A percentile compares a stretch with the other conserved stretches of the same genome.
phyloP scores from a whole-genome alignment of 2,113 vertebrate genomes.

The Plecotus auritus region DNA sequence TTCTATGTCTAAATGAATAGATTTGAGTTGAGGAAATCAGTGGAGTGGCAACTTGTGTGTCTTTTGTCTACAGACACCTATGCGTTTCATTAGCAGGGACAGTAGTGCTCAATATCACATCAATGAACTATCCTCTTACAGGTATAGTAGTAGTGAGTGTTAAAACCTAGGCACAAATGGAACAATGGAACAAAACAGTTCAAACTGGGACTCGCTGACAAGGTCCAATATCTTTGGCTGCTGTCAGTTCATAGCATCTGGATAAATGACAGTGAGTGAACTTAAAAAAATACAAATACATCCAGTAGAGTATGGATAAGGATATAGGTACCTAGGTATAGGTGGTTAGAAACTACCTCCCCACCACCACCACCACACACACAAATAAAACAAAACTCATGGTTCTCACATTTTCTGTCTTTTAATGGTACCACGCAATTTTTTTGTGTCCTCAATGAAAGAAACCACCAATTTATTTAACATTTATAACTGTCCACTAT shows the following conservation, averaged over 20 bases:
- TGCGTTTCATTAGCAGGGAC: not conserved
- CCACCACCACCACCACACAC: not conserved
- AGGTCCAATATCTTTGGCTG: not conserved
- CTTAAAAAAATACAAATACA: not conserved
- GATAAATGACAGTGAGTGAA: not conserved
- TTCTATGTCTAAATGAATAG: not conserved
- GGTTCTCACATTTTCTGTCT: not conserved
- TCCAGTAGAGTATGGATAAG: not conserved
- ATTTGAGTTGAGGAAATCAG: not conserved
- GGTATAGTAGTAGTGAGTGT: not conserved
- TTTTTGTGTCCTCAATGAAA: constrained; percentile 21
- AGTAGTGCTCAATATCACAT: not conserved
- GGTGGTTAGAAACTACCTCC: not conserved
- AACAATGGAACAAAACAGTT: not conserved
- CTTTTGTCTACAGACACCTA: not conserved
- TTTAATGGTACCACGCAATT: not conserved
- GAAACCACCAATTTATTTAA: not conserved
- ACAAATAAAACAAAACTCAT: not conserved
- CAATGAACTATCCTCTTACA: not conserved
- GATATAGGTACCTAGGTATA: not conserved
- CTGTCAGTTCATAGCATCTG: not conserved
- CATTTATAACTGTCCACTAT: not conserved
- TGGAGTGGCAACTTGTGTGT: not conserved
- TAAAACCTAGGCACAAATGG: not conserved
- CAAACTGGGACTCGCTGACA: not conserved